Conservation (phyloP, 2,113 vertebrate genomes). For the Axis porcinus region DNA sequence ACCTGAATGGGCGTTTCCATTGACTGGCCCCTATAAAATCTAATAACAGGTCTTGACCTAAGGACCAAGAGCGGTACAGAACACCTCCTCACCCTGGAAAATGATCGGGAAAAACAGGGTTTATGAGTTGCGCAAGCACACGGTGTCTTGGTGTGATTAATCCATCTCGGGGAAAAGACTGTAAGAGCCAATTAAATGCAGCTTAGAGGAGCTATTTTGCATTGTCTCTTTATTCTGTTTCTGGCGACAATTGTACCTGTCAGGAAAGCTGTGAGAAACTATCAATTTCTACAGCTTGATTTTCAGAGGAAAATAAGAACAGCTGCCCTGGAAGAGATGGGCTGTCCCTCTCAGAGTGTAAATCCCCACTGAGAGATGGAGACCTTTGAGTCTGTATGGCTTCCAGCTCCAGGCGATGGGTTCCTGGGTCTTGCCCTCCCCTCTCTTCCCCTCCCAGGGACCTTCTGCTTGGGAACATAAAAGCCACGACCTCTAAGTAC, state of each 20-base stretch:
- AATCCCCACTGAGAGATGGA: not conserved
- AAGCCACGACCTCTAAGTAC: not conserved
- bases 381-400: not conserved
- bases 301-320: constrained; percentile 38
- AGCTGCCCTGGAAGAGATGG: not conserved
- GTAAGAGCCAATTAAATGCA: constrained; percentile 76
- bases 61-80: not conserved
- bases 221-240: constrained; percentile 47
- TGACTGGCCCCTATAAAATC: constrained; percentile 28
- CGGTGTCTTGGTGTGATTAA: constrained; percentile 63
- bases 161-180: constrained; percentile 69
- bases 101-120: not conserved
- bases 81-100: constrained; percentile 11
- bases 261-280: constrained; percentile 56
- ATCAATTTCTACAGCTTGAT: constrained; percentile 50
- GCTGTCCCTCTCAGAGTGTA: not conserved
- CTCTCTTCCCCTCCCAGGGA: too few species aligned
- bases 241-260: constrained; percentile 75
- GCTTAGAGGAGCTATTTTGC: constrained; percentile 71
- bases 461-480: not conserved
- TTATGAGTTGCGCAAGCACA: constrained; percentile 58
- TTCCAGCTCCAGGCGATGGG: not conserved
- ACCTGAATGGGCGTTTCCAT: not conserved
- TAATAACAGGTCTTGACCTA: not conserved
- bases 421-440: not conserved